Base-by-base conservation (phyloP, 2,888 invertebrate species). In the Plebejus anna region DNA sequence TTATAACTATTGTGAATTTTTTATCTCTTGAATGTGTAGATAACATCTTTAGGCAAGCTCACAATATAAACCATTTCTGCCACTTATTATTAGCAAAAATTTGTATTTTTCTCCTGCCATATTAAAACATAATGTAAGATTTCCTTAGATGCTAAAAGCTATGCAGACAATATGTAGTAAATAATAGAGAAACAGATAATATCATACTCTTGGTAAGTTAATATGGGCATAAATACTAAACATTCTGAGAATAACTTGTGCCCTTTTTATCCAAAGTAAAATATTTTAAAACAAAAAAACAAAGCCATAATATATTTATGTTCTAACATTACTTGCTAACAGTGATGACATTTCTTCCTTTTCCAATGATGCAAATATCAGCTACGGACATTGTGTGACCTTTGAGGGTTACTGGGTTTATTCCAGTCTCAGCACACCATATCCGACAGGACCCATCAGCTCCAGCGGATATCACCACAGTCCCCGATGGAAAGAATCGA, bases 401-500 rank as follows among this genome's bases (percentile, higher is more conserved):
- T 76, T 86, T 93, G 36, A 97, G 84, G 4, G 95, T 96, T 1
- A 95, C 95, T 32, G 96, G 96, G 87, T 96, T 96, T 75, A 94
- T 86, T 36, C 96, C 96, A 47, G 94, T 94, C 81, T 96, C 95
- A 0, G 96, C 96, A 75, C 96, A 96, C 96, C 96, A 97, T 77
- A 97, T 94, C 84, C 95, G 95, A 66, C 96, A 88, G 66, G 94
- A 94, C 82, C 96, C 95, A 88, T 97, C 97, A 57, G 96, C 95
- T 11, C 96, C 96, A 38, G 95, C 96, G 70, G 95, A 95, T 75
- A 97, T 84, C 0, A 96, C 88, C 1, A 96, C 96, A 76, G 95
- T 84, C 1, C 96, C 96, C 22, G 96, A 96, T 47, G 96, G 97
- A 82, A 97, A 97, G 84, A 96, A 96, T 77, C 92, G 89, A 84